Base-by-base conservation (phyloP, 2,888 invertebrate species). In the Drosophila pegasa region DNA sequence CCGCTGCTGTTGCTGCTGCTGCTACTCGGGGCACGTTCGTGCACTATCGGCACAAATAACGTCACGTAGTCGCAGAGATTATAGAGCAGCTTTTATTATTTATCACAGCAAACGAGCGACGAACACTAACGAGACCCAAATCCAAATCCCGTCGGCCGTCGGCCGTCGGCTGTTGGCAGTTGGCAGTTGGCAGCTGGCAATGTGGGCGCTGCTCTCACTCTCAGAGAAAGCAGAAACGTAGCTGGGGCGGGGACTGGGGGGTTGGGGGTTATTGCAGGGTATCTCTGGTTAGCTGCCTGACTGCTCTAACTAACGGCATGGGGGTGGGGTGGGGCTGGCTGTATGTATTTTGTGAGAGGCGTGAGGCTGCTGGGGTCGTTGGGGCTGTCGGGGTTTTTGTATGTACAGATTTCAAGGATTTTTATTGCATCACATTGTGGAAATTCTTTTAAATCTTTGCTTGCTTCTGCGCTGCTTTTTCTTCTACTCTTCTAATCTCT, bases 1-100 rank as follows among this genome's bases (percentile, higher is more conserved):
- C 14, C 7, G 14, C 20, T 40, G 40, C 20, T 22, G 12, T 3
- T 41, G 14, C 20, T 22, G 12, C 6, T 41, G 14, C 41, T 10
- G 4, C 43, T 29, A 68, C 84, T 83, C 88, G 80, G 71, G 73
- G 89, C 75, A 90, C 90, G 90, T 90, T 86, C 89, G 75, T 89
- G 80, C 88, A 89, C 87, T 91, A 90, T 89, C 89, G 90, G 90
- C 87, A 89, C 89, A 91, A 89, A 91, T 91, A 91, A 90, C 90
- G 90, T 91, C 91, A 91, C 91, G 91, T 91, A 91, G 86, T 80
- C 88, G 91, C 91, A 91, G 89, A 91, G 91, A 91, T 91, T 91
- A 91, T 90, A 89, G 90, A 89, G 89, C 88, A 87, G 87, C 81
- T 88, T 88, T 89, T 89, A 89, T 89, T 89, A 89, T 89, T 89